Evolutionary conservation across 1,140 invertebrate species (phyloP).

Genomic region (Drosophila sechellia): DNA sequence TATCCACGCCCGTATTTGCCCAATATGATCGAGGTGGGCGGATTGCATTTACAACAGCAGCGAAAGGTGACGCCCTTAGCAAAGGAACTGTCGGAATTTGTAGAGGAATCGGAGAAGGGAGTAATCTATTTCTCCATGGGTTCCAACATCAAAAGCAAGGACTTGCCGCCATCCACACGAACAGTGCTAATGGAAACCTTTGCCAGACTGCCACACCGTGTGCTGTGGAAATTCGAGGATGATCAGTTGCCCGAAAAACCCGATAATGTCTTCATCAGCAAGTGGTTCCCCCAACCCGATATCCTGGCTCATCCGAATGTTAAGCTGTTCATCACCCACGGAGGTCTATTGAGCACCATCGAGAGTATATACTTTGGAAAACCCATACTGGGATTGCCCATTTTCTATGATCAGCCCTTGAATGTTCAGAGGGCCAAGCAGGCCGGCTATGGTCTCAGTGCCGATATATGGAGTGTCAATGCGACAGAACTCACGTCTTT

Average conservation of each 20-base stretch:
- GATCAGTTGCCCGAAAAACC: constrained; percentile 85
- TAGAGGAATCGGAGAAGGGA: constrained; percentile 87
- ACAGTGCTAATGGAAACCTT: constrained; percentile 85
- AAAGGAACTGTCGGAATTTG: constrained; percentile 83
- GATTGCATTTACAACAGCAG: constrained; percentile 85
- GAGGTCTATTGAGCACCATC: constrained; percentile 89
- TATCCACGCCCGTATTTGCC: constrained; percentile 86
- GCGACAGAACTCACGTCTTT: constrained; percentile 20
- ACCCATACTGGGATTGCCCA: constrained; percentile 89
- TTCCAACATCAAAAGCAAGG: constrained; percentile 87
- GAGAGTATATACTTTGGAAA: constrained; percentile 90
- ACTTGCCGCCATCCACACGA: constrained; percentile 85
- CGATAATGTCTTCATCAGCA: constrained; percentile 87
- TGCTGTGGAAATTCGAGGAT: constrained; percentile 87
- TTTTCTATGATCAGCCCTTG: constrained; percentile 88
- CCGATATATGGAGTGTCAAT: constrained; percentile 43
- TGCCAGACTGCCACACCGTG: constrained; percentile 85
- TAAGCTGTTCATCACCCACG: constrained; percentile 90
- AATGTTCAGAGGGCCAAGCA: constrained; percentile 85
- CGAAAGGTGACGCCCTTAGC: constrained; percentile 81
- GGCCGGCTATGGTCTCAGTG: constrained; percentile 85
- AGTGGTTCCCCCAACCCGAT: constrained; percentile 90
- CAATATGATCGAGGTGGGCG: constrained; percentile 85
- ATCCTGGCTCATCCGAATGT: constrained; percentile 89
- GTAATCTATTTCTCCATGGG: constrained; percentile 90